phyloP scores from a whole-genome alignment of 1,140 invertebrate species.

The Lepidostoma basale region DNA sequence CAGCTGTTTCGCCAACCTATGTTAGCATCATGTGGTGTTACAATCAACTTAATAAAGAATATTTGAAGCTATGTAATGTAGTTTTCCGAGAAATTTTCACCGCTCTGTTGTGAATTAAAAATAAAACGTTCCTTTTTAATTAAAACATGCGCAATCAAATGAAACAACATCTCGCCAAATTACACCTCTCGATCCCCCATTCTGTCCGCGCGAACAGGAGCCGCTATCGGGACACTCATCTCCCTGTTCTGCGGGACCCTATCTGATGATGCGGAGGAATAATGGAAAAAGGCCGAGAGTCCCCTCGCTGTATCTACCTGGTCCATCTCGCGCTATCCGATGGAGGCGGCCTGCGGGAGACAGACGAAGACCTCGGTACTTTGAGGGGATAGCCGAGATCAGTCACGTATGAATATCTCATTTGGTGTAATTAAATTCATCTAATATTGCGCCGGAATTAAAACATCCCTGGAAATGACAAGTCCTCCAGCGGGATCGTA shows the following conservation, averaged over 20 bases:
- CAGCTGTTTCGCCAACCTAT: no score
- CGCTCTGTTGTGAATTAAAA: no score
- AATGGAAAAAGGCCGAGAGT: slow-evolving; percentile 4
- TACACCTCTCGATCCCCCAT: background rate
- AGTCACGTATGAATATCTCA: background rate
- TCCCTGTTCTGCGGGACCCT: slow-evolving; percentile 1
- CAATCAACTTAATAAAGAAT: no score
- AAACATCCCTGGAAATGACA: no score
- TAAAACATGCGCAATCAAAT: background rate
- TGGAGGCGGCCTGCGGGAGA: background rate
- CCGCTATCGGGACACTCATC: background rate
- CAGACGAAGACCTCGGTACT: background rate
- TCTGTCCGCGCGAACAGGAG: background rate
- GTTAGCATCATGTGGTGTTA: no score
- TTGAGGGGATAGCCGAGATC: background rate
- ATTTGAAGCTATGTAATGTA: no score
- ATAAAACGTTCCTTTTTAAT: background rate
- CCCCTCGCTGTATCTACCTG: slow-evolving; percentile 3
- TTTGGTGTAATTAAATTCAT: no score
- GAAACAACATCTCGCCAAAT: background rate
- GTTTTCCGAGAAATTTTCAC: no score
- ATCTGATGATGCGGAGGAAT: slow-evolving; percentile 15
- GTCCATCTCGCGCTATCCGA: slow-evolving; percentile 5
- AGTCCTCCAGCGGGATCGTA: no score
- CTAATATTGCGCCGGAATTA: no score